These are phyloP conservation scores for Erpornis zantholeuca DNA, from an alignment of 2,113 vertebrate species.

Conservation along the genomic window DNA sequence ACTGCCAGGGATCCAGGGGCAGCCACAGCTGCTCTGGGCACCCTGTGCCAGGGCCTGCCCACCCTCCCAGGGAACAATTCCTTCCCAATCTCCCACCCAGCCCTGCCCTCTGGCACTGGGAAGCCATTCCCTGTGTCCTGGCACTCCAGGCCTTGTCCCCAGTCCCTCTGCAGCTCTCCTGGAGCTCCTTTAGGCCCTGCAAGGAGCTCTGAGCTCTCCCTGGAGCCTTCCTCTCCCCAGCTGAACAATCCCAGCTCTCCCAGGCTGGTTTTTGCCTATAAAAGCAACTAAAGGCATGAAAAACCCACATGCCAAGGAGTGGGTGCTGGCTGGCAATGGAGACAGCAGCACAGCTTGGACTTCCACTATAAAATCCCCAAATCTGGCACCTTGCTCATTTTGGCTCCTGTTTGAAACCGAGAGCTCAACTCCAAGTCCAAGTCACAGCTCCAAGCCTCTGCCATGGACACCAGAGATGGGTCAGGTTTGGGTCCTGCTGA, in stretches of 20 bases:
- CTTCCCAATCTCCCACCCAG: accelerated
- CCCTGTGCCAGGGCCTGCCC: accelerated
- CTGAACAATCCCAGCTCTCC: not conserved
- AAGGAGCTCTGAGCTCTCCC: not conserved
- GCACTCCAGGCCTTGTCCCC: accelerated
- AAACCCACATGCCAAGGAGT: accelerated
- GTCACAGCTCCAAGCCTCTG: not conserved
- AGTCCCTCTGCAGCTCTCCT: not conserved
- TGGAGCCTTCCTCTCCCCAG: not conserved
- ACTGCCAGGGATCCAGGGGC: not conserved
- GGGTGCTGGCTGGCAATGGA: not conserved
- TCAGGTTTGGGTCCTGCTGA: not conserved
- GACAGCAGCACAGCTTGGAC: not conserved
- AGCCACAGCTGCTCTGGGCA: not conserved
- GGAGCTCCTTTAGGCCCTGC: not conserved
- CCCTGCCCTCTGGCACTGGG: not conserved
- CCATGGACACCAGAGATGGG: not conserved
- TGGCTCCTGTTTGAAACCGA: not conserved
- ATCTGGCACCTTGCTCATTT: not conserved
- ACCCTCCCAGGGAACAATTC: accelerated
- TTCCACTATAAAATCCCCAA: not conserved
- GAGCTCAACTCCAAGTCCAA: not conserved
- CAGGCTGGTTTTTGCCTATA: not conserved
- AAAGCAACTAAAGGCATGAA: not conserved
- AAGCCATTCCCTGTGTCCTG: not conserved